Evolutionary conservation across 2,797 vertebrate genomes (phyloP).

Genomic region (Parauchenoglanis punctatus): DNA sequence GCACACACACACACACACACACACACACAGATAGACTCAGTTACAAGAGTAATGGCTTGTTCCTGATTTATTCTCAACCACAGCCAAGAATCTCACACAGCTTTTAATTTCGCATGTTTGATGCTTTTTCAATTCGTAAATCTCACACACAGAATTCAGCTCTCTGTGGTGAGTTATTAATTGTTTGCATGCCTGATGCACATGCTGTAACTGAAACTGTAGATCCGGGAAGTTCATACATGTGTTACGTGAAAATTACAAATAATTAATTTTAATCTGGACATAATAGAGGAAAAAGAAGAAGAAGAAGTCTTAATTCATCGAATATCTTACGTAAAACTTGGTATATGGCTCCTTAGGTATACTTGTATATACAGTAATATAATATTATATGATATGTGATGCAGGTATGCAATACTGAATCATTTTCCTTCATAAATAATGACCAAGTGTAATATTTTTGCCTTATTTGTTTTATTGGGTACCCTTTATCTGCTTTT

Average conservation of each 20-base stretch:
- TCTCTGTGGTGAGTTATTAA: constrained; percentile 46
- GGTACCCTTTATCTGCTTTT: no score
- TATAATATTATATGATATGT: no score
- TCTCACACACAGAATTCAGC: constrained; percentile 42
- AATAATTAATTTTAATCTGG: neutral
- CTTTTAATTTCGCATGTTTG: constrained; percentile 36
- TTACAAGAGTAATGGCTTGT: neutral
- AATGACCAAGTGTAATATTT: no score
- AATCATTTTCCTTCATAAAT: no score
- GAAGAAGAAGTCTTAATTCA: no score
- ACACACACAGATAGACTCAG: constrained; percentile 39
- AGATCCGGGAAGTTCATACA: constrained; percentile 24
- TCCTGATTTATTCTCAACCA: constrained; percentile 6
- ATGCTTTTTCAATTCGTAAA: constrained; percentile 51
- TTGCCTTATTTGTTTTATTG: no score
- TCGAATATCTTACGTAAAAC: neutral
- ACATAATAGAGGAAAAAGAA: neutral
- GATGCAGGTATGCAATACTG: no score
- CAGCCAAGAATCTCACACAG: constrained; percentile 31
- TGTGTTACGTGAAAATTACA: neutral
- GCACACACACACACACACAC: constrained; percentile 32
- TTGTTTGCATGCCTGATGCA: constrained; percentile 41
- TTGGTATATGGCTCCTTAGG: neutral
- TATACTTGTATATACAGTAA: neutral
- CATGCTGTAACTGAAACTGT: constrained; percentile 1